Conservation (phyloP, 1,140 invertebrate species). For the Acromyrmex heyeri region DNA sequence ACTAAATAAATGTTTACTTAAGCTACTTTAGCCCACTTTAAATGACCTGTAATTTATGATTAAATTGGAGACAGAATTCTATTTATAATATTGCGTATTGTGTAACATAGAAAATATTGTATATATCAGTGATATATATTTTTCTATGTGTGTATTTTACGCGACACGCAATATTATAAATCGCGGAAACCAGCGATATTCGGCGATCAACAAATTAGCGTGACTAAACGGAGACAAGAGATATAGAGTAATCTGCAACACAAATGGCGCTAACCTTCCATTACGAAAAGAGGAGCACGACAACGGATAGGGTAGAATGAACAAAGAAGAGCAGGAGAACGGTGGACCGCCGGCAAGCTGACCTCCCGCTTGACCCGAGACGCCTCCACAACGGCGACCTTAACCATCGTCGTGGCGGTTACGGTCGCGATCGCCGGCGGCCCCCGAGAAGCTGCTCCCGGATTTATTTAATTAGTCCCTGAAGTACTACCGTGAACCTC, state of each 20-base stretch:
- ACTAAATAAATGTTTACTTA: too few relatives aligned
- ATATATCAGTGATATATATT: too few relatives aligned
- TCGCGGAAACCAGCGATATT: constrained; percentile 58
- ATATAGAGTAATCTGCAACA: constrained; percentile 64
- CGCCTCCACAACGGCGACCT: constrained; percentile 80
- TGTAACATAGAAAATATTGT: too few relatives aligned
- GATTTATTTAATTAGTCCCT: constrained; percentile 85
- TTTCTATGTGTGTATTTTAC: too few relatives aligned
- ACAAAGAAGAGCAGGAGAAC: constrained; percentile 56
- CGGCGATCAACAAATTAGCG: constrained; percentile 69
- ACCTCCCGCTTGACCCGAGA: constrained; percentile 80
- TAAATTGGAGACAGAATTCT: too few relatives aligned
- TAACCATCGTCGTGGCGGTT: constrained; percentile 77
- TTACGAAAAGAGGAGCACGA: constrained; percentile 71
- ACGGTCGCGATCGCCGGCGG: constrained; percentile 78
- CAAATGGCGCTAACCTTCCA: constrained; percentile 62
- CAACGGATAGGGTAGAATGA: constrained; percentile 55
- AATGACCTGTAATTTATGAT: too few relatives aligned
- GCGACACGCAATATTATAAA: too few relatives aligned
- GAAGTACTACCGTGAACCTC: constrained; percentile 75
- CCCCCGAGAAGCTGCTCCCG: constrained; percentile 80
- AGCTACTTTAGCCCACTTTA: too few relatives aligned
- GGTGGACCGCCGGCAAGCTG: constrained; percentile 75
- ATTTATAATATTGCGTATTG: too few relatives aligned
- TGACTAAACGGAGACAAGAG: constrained; percentile 53